These are phyloP conservation scores for Lithophane semibrunnea DNA, from an alignment of 2,888 invertebrate genomes.

Conservation along the genomic window DNA sequence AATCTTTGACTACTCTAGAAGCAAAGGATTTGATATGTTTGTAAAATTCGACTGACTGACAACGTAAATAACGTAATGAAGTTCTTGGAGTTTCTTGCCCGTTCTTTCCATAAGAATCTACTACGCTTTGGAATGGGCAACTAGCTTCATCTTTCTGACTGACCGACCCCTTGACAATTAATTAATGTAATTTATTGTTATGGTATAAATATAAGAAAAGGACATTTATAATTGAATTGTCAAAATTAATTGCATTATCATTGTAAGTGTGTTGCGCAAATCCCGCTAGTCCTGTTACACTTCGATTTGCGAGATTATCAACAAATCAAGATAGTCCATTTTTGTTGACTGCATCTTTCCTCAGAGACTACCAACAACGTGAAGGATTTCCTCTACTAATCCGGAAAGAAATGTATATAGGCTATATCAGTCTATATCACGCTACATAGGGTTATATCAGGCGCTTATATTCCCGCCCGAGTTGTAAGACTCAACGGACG, in stretches of 20 bases:
- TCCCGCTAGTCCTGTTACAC: neutral
- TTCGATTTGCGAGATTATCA: neutral
- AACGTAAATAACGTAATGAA: neutral
- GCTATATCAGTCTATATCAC: slow-evolving; percentile 10
- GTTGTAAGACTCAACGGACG: slow-evolving; percentile 48
- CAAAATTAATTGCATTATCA: neutral
- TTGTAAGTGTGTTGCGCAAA: neutral
- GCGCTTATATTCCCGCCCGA: slow-evolving; percentile 41
- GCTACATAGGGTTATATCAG: neutral
- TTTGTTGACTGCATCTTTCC: neutral
- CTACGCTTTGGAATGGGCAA: no score
- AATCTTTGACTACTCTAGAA: neutral
- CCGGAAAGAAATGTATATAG: slow-evolving; percentile 9
- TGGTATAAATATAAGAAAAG: no score
- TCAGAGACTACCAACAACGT: slow-evolving; percentile 2
- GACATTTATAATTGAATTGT: neutral
- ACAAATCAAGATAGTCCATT: neutral
- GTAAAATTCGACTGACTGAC: neutral
- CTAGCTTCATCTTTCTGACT: no score
- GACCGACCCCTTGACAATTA: no score
- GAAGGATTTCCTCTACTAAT: slow-evolving; percentile 15
- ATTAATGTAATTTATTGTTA: no score
- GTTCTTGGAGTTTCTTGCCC: no score
- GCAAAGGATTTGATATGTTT: neutral
- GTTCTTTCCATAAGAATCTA: no score